Evolutionary conservation across 2,888 invertebrate genomes (phyloP), one percentile per base, ranked within the genome.

Genomic region (Lordiphosa andalusiaca): DNA sequence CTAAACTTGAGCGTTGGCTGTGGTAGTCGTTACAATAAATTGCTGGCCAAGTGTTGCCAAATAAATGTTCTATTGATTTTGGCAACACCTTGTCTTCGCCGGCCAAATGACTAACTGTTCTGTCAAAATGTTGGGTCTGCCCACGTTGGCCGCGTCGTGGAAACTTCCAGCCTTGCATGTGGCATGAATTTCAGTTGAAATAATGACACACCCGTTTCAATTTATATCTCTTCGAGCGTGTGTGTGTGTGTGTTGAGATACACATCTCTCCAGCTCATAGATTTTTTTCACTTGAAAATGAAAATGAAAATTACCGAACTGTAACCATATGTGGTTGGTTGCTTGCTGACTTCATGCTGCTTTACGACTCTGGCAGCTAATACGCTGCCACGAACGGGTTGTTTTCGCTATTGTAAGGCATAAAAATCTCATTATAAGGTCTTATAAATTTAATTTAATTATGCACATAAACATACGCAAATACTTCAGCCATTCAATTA

Each of bases 161-260:
- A 30, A 13, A 41, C 36, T 40, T 30, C 51, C 41, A 52, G 78
- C 85, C 63, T 83, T 83, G 82, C 81, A 85, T 81, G 85, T 81
- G 85, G 81, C 73, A 80, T 76, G 64, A 71, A 77, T 73, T 84
- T 84, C 82, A 73, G 84, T 77, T 77, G 82, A 84, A 77, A 74
- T 77, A 85, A 77, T 85, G 81, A 84, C 81, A 85, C 81, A 84
- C 81, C 85, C 85, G 84, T 85, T 85, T 72, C 77, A 80, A 67
- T 80, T 64, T 53, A 67, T 71, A 82, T 68, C 51, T 67, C 61
- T 52, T 30, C 53, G 40, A 67, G 48, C 63, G 53, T 49, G 37
- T 54, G 39, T 38, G 37, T 48, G 47, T 36, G 19, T 12, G 39
- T 37, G 35, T 37, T 37, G 40, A 64, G 82, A 76, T 77, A 76